Evolutionary conservation across 2,888 invertebrate species (phyloP).

Genomic region (Catocala fraxini): DNA sequence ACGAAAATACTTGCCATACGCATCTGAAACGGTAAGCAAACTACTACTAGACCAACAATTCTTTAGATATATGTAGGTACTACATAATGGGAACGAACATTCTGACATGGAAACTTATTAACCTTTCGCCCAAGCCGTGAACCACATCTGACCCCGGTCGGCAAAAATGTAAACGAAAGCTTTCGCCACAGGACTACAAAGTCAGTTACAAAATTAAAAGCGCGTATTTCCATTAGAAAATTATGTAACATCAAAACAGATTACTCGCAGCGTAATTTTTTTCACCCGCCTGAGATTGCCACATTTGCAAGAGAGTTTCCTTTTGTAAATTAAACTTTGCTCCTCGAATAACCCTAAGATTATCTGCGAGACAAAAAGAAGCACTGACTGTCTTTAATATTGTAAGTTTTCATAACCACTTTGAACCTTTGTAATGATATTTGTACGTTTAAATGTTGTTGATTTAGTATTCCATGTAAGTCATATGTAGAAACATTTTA

Average conservation of each 20-base stretch:
- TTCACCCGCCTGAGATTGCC: conserved; percentile 17
- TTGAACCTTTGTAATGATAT: conserved; percentile 2
- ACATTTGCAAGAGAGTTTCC: conserved; percentile 25
- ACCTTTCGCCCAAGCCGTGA: too few species aligned
- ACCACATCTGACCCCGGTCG: too few species aligned
- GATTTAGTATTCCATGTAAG: not conserved
- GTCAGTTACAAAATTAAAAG: not conserved
- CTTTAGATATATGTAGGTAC: too few species aligned
- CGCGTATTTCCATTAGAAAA: conserved; percentile 14
- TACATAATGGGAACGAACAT: too few species aligned
- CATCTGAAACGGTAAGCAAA: too few species aligned
- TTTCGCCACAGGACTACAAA: too few species aligned
- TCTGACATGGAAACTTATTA: too few species aligned
- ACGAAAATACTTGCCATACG: too few species aligned
- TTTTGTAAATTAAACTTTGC: conserved; percentile 31
- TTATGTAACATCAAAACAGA: conserved; percentile 11
- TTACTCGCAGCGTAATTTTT: conserved; percentile 19
- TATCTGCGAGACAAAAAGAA: conserved; percentile 11
- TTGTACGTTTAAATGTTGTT: not conserved
- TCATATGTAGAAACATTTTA: too few species aligned
- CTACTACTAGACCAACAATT: too few species aligned
- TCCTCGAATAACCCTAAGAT: conserved; percentile 21
- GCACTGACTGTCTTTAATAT: conserved; percentile 11
- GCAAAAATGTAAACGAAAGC: too few species aligned
- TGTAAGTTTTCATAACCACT: conserved; percentile 4